Evolutionary conservation across 1,140 invertebrate species (phyloP), one percentile per base, ranked within the genome.

Genomic region (Zaprionus taronus): DNA sequence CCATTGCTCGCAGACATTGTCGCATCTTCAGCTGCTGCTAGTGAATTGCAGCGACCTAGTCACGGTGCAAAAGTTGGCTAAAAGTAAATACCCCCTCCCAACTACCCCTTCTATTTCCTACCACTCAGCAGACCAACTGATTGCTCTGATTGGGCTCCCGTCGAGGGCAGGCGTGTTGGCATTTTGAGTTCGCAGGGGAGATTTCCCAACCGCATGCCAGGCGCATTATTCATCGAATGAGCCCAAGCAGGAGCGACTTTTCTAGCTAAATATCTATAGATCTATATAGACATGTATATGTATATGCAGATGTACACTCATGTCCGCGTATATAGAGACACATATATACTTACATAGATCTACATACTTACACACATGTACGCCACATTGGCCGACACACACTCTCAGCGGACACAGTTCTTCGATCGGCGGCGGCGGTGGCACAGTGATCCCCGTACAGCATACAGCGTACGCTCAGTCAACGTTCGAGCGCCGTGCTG

Each of bases 401-500:
- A 41, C n/a, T 34, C 31, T 34, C 31, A 47, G 38, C 38, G 2
- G 15, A n/a, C 41, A 17, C 41, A 7, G 53, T 26, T 69, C 57
- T 69, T 69, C 44, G 68, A 55, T 47, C 41, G 7, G n/a, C 31
- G 51, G 20, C 28, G n/a, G n/a, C 31, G 51, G 28, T 22, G 58
- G 72, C 53, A 60, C 41, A 44, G 58, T 47, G 41, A 41, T 61
- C 65, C 28, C 58, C 61, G 72, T 72, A 51, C 7, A 44, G 47
- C 47, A 34, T 34, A 34, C 31, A 22, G 47, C 12, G 61, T 72
- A 60, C 49, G 63, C 72, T 84, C 85, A 89, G 85, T 89, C 81
- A 75, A 74, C 64, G 57, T 81, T 81, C 65, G 81, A 90, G 82
- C 80, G 82, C 72, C 79, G 85, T 82, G 71, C 47, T 51, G 47